Percentiles rank a stretch among this genome's conserved stretches.
Evolutionary conservation across 1,140 invertebrate species (phyloP).

Genomic region (Pantala flavescens): DNA sequence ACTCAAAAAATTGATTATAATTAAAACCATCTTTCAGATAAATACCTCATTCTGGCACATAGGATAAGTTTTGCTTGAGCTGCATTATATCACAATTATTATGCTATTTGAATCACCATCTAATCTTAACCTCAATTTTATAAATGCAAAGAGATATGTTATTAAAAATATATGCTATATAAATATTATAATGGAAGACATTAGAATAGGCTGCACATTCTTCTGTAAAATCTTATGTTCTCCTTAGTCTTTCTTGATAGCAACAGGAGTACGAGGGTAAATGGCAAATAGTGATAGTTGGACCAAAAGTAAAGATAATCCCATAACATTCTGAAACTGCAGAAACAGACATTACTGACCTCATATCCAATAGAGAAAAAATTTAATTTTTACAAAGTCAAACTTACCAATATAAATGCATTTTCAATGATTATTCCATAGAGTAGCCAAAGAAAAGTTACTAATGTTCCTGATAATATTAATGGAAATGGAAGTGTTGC

Average conservation of each 20-base stretch:
- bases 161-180: not conserved
- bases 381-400: not conserved
- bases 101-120: no score
- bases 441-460: slow-evolving; percentile 63
- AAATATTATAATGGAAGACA: not conserved
- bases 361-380: slow-evolving; percentile 16
- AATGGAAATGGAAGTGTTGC: slow-evolving; percentile 65
- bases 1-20: no score
- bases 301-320: slow-evolving; percentile 42
- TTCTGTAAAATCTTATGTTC: not conserved
- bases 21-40: no score
- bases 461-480: slow-evolving; percentile 63
- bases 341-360: slow-evolving; percentile 19
- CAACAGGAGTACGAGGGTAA: slow-evolving; percentile 45
- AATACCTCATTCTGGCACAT: no score
- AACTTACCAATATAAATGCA: slow-evolving; percentile 62
- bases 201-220: not conserved
- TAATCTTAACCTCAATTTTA: no score
- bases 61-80: no score
- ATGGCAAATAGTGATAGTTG: slow-evolving; percentile 56
- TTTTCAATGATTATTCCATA: slow-evolving; percentile 71
- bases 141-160: not conserved
- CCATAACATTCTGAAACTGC: slow-evolving; percentile 59
- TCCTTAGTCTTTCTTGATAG: slow-evolving; percentile 23
- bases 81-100: no score